Evolutionary conservation across 2,888 invertebrate species (phyloP).

Genomic region (Amorpha juglandis): DNA sequence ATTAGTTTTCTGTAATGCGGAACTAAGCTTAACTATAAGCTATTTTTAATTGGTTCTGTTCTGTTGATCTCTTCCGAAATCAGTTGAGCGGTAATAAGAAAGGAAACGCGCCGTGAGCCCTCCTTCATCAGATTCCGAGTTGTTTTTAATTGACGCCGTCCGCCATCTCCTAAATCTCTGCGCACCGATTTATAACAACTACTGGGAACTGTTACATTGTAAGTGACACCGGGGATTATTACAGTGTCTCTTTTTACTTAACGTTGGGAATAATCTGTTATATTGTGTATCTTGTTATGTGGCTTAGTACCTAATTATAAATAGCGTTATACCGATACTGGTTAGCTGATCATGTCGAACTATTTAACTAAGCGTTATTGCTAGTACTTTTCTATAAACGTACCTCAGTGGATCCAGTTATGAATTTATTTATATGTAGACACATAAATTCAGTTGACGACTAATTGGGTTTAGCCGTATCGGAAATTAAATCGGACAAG

Average conservation of each 20-base stretch:
- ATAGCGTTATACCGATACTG: no score
- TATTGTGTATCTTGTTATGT: no score
- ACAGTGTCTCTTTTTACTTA: not conserved
- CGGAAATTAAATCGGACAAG: slow-evolving; percentile 27
- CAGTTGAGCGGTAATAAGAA: slow-evolving; percentile 16
- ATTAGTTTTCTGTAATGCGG: not conserved
- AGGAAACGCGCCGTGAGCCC: not conserved
- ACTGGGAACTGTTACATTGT: not conserved
- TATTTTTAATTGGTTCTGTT: slow-evolving; percentile 21
- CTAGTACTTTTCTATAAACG: not conserved
- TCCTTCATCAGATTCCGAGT: slow-evolving; percentile 11
- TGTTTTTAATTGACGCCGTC: slow-evolving; percentile 13
- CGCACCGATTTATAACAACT: not conserved
- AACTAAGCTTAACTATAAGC: slow-evolving; percentile 9
- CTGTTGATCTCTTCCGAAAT: slow-evolving; percentile 2
- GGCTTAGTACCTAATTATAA: no score
- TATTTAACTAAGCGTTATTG: not conserved
- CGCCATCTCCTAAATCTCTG: slow-evolving; percentile 1
- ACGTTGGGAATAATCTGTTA: no score
- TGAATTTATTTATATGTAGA: slow-evolving; percentile 26
- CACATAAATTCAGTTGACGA: slow-evolving; percentile 7
- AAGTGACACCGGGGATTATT: not conserved
- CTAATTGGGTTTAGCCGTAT: slow-evolving; percentile 28
- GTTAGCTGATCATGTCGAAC: not conserved
- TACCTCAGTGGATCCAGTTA: slow-evolving; percentile 17